Conservation (phyloP, 2,113 vertebrate species). For the Shinisaurus crocodilurus region DNA sequence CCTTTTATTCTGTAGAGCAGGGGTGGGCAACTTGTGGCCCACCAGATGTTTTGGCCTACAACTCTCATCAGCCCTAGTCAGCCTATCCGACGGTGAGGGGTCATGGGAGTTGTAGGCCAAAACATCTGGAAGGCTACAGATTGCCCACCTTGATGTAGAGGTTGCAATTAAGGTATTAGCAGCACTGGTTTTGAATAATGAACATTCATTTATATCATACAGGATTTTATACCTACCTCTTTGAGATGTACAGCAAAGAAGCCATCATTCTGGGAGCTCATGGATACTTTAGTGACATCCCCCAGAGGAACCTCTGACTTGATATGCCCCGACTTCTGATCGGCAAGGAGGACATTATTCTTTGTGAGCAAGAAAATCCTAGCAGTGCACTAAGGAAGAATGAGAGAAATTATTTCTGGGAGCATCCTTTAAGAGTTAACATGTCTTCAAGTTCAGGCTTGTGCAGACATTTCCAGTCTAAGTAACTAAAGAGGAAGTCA, state of each 20-base stretch:
- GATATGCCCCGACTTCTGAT: constrained; percentile 95
- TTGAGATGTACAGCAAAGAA: constrained; percentile 96
- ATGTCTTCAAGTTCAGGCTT: background rate
- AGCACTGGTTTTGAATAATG: background rate
- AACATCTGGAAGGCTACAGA: too few relatives aligned
- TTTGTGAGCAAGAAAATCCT: constrained; percentile 97
- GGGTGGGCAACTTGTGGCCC: too few relatives aligned
- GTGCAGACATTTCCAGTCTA: background rate
- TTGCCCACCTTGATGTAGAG: background rate
- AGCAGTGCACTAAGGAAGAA: constrained; percentile 78
- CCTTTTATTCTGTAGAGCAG: background rate
- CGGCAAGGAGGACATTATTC: constrained; percentile 91
- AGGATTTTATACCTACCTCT: constrained; percentile 79
- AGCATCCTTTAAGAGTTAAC: background rate
- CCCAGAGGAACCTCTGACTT: constrained; percentile 92
- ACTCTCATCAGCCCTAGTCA: too few relatives aligned
- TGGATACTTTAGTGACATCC: constrained; percentile 92
- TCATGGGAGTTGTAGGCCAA: too few relatives aligned
- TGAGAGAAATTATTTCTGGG: background rate
- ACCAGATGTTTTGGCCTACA: too few relatives aligned
- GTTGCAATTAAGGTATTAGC: background rate
- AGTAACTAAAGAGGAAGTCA: background rate
- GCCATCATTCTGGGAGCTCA: constrained; percentile 94
- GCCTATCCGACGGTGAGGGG: too few relatives aligned
- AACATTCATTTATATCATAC: background rate